Percentiles rank a stretch among this genome's conserved stretches.
These are phyloP conservation scores for Gymnobelideus leadbeateri DNA, from an alignment of 2,113 vertebrate species.

Conservation along the genomic window DNA sequence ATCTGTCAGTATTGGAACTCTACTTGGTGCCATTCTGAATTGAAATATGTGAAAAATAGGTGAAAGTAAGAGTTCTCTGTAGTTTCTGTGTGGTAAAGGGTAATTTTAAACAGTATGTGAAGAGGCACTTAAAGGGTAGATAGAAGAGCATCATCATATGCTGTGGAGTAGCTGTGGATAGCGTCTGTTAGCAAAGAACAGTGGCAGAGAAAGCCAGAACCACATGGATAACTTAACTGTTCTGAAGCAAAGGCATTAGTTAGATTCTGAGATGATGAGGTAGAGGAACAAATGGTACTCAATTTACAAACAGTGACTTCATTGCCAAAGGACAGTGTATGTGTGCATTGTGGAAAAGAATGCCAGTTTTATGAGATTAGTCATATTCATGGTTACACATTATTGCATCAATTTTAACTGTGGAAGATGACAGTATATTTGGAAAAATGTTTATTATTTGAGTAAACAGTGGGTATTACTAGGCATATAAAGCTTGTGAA, in stretches of 20 bases:
- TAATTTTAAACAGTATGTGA: conserved; percentile 15
- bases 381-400: not conserved
- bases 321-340: not conserved
- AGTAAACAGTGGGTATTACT: conserved; percentile 11
- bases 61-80: not conserved
- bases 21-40: not conserved
- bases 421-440: conserved; percentile 24
- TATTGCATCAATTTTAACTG: conserved; percentile 1
- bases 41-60: not conserved
- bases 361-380: not conserved
- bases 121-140: conserved; percentile 7
- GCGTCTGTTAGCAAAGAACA: not conserved
- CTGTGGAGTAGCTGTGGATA: not conserved
- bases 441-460: conserved; percentile 31
- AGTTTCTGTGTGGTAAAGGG: not conserved
- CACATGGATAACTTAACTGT: not conserved
- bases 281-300: not conserved
- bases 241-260: not conserved
- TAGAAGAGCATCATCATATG: not conserved
- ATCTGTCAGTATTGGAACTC: not conserved
- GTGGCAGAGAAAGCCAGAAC: not conserved
- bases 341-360: not conserved
- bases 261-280: conserved; percentile 31
- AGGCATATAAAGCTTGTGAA: conserved; percentile 3
- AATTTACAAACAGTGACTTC: conserved; percentile 14